phyloP scores from a whole-genome alignment of 2,888 invertebrate species.

The Imbricaverruca yamaguchii region DNA sequence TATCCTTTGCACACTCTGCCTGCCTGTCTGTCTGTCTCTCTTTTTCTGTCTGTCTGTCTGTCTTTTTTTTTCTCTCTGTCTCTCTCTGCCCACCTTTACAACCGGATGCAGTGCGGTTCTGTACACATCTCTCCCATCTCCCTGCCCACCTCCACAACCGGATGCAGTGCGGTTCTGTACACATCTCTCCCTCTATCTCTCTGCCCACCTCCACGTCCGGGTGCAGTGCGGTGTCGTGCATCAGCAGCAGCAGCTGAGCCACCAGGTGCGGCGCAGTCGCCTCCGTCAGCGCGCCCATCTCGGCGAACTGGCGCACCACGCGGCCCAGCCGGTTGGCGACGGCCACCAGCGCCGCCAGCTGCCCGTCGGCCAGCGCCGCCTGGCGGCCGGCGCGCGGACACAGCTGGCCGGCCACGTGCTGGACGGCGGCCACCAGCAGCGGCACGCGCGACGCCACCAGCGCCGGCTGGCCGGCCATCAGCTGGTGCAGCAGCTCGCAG shows the following conservation, averaged over 20 bases:
- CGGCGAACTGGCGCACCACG: background rate
- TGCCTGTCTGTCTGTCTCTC: too few species aligned
- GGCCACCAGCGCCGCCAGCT: background rate
- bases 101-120: too few species aligned
- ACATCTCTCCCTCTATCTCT: background rate
- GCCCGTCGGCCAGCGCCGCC: too few species aligned
- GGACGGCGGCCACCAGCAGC: background rate
- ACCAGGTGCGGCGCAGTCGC: background rate
- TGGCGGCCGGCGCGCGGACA: background rate
- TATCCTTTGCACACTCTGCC: too few species aligned
- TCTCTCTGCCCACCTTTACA: too few species aligned
- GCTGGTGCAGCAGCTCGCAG: background rate
- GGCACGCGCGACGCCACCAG: background rate
- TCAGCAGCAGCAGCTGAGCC: background rate
- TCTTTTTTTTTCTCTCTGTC: too few species aligned
- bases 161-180: too few species aligned
- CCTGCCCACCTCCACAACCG: too few species aligned
- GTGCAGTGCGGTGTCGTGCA: background rate
- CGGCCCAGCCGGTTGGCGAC: background rate
- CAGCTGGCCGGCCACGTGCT: background rate
- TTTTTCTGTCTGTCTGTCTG: too few species aligned
- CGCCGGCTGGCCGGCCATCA: background rate
- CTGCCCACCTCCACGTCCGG: background rate
- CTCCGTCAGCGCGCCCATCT: background rate
- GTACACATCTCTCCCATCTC: too few species aligned